Evolutionary conservation across 2,113 vertebrate genomes (phyloP), one percentile per base, ranked within the genome.

Genomic region (Rattus rattus): DNA sequence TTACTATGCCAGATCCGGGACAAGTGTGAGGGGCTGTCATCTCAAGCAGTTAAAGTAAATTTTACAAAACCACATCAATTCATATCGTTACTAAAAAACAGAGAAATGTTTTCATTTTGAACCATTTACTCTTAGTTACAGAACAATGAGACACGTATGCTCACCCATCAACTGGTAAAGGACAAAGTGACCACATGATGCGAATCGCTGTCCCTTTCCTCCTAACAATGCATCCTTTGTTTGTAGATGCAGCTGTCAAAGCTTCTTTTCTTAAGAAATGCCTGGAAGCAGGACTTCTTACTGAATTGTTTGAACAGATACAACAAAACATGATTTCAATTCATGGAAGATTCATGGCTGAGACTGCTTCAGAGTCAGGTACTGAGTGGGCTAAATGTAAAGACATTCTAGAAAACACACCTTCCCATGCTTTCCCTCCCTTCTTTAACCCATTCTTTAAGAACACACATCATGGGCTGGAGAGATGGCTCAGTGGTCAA

Each of bases 361-460:
- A 98, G 72, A 98, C 94, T 83, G 98, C 98, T 94, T 98, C 98
- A 86, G 98, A 99, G 94, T 97, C 98, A 98, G 99, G 98, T 99
- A 98, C 1, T 79, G 61, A 70, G 12, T 76, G 0, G 39, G 72
- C 47, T 89, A n/a, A 14, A 30, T 89, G 1, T 56, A 86, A 94
- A 79, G 2, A 33, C 24, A 61, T 43, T 72, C n/a, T 9, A 7
- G 91, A 39, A 20, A 1, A 47, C 61, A 88, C 26, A 24, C 22
- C 69, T 79, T 36, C 39, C 80, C 79, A 8, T 39, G 19, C 24
- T 49, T 87, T 43, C 19, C 47, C 9, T 14, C 85, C 47, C 33
- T 77, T 88, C 33, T 75, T 84, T 61, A 52, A 79, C 52, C 72
- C 69, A 84, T 84, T 96, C 86, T 84, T 95, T 75, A 70, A 52